Conservation (phyloP, 2,888 invertebrate genomes). For the Netelia inedita region DNA sequence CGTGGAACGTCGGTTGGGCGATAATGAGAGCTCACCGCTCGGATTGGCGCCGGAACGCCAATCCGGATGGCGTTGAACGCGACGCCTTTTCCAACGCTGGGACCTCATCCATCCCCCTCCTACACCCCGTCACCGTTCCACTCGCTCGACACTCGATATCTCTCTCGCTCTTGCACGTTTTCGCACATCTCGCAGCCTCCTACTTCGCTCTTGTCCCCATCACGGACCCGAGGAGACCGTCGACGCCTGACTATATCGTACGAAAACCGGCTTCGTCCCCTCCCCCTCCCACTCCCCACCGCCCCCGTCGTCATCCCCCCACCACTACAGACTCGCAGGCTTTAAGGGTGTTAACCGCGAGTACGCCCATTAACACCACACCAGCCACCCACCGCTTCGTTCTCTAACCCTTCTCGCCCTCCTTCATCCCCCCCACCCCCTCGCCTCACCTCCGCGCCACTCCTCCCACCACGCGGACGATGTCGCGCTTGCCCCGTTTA, state of each 20-base stretch:
- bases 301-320: conserved; percentile 47
- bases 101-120: conserved; percentile 65
- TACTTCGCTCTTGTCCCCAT: conserved; percentile 56
- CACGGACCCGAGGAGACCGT: conserved; percentile 17
- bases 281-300: conserved; percentile 52
- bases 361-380: conserved; percentile 85
- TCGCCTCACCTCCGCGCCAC: neutral
- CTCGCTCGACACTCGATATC: conserved; percentile 57
- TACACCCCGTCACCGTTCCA: conserved; percentile 42
- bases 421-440: conserved; percentile 41
- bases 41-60: conserved; percentile 85
- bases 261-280: conserved; percentile 60
- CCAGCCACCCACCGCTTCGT: conserved; percentile 72
- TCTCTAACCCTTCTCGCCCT: conserved; percentile 38
- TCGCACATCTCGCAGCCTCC: conserved; percentile 21
- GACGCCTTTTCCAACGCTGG: conserved; percentile 86
- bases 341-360: conserved; percentile 84
- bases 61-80: conserved; percentile 85
- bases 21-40: conserved; percentile 83
- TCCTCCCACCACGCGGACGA: conserved; percentile 2
- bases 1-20: conserved; percentile 78
- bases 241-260: conserved; percentile 51
- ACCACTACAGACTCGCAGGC: conserved; percentile 57
- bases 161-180: conserved; percentile 47
- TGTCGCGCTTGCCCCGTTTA: conserved; percentile 53